Evolutionary conservation across 2,113 vertebrate genomes (phyloP), one percentile per base, ranked within the genome.

Genomic region (Osmerus mordax): DNA sequence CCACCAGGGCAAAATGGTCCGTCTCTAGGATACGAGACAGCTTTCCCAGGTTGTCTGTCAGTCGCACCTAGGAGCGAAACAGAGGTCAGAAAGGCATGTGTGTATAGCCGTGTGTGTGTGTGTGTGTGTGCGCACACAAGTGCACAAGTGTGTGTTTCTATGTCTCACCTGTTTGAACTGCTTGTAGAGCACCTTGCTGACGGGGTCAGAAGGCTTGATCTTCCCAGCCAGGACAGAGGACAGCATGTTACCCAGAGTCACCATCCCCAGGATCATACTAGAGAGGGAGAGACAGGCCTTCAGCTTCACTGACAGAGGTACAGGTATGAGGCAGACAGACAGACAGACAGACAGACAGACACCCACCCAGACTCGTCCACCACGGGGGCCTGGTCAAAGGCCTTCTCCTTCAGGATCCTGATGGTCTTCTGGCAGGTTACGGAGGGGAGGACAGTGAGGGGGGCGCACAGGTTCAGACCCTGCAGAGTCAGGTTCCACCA

Each of bases 341-440:
- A 72, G 67, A 53, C 0, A 19, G 55, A 51, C 56, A 66, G 13
- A 72, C 8, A 72, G 14, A 3, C 29, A 55, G n/a, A 9, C 5
- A 73, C 96, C 80, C 86, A 98, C 97, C 97, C 97, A 0, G 93
- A 81, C 60, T 95, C 94, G n/a, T 95, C 91, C 69, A 98, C 95
- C 25, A 99, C 97, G 0, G 97, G 96, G 0, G 93, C 97, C 91
- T 99, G 97, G 89, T 99, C 97, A n/a, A 97, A 99, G 77, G 94
- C 92, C 70, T 96, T 97, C 84, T 98, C 95, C 3, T 94, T 95
- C 2, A 99, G 94, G 74, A 98, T 95, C 47, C 93, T 92, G 53
- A 99, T 94, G 3, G 96, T 96, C 78, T 94, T 94, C 74, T 94
- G 94, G 29, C 96, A 98, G 76, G 86, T 94, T 79, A 97, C 92